A percentile compares a stretch with the other conserved stretches of the same genome.
These are phyloP conservation scores for Taenaris catops DNA, from an alignment of 2,888 invertebrate genomes.

Conservation along the genomic window DNA sequence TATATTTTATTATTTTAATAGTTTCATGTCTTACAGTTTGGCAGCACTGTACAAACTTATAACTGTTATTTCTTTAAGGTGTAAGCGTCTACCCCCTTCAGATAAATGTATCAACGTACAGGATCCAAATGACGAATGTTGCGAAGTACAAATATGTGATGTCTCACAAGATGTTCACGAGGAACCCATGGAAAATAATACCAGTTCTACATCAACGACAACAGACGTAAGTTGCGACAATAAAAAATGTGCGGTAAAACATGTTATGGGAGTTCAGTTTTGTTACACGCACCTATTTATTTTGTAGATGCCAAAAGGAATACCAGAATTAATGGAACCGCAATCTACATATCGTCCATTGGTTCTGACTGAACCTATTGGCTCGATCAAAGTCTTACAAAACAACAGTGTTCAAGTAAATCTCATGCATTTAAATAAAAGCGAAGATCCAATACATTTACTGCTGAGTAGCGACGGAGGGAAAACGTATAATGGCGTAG, in stretches of 20 bases:
- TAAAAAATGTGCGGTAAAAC: not conserved
- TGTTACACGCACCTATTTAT: constrained; percentile 1
- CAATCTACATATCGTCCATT: constrained; percentile 40
- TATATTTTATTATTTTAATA: too few species aligned
- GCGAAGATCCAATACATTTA: constrained; percentile 57
- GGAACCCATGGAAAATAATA: constrained; percentile 54
- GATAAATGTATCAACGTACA: constrained; percentile 91
- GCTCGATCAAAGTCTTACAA: constrained; percentile 64
- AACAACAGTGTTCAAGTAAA: constrained; percentile 72
- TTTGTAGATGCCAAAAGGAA: constrained; percentile 30
- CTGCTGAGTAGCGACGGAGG: constrained; percentile 63
- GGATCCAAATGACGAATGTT: constrained; percentile 91
- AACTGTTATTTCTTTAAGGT: constrained; percentile 65
- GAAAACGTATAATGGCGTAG: constrained; percentile 50
- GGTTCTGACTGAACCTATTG: constrained; percentile 59
- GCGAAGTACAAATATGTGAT: constrained; percentile 91
- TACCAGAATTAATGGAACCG: constrained; percentile 32
- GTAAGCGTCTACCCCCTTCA: constrained; percentile 75
- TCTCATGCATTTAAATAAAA: constrained; percentile 54
- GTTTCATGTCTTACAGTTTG: too few species aligned
- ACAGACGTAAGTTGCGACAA: constrained; percentile 26
- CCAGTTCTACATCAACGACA: constrained; percentile 31
- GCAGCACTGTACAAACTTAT: too few species aligned
- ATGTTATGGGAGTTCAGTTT: constrained; percentile 2
- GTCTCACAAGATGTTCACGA: constrained; percentile 90